Evolutionary conservation across 1,140 invertebrate species (phyloP).

Genomic region (Euura saliciscinereae): DNA sequence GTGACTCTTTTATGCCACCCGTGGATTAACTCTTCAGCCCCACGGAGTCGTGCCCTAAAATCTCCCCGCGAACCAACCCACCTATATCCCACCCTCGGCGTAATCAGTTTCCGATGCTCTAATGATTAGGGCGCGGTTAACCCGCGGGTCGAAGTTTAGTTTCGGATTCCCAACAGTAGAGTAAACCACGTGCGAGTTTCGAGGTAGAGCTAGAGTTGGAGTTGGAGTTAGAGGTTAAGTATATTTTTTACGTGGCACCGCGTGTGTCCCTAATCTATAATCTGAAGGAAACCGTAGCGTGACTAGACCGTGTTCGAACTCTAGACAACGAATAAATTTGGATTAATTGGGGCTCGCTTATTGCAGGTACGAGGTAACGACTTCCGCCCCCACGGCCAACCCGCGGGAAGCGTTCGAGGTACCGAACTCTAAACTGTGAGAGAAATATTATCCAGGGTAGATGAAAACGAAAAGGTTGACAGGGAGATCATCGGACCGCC

Average conservation of each 20-base stretch:
- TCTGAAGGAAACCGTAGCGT: neutral
- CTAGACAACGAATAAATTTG: conserved; percentile 3
- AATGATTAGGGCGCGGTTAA: neutral
- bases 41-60: neutral
- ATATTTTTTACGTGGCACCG: neutral
- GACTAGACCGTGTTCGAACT: neutral
- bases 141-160: neutral
- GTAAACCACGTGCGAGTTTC: no score
- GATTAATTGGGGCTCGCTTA: neutral
- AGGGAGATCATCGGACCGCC: neutral
- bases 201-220: no score
- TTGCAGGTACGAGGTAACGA: neutral
- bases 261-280: neutral
- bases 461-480: neutral
- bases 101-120: neutral
- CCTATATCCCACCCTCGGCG: neutral
- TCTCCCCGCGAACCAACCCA: neutral
- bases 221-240: no score
- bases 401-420: neutral
- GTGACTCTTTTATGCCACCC: conserved; percentile 1
- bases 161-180: no score
- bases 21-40: neutral
- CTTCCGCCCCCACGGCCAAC: neutral
- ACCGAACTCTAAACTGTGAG: no score
- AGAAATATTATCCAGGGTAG: no score